A percentile compares a stretch with the other conserved stretches of the same genome.
Evolutionary conservation across 2,797 vertebrate genomes (phyloP).

Genomic region (Tenualosa ilisha): DNA sequence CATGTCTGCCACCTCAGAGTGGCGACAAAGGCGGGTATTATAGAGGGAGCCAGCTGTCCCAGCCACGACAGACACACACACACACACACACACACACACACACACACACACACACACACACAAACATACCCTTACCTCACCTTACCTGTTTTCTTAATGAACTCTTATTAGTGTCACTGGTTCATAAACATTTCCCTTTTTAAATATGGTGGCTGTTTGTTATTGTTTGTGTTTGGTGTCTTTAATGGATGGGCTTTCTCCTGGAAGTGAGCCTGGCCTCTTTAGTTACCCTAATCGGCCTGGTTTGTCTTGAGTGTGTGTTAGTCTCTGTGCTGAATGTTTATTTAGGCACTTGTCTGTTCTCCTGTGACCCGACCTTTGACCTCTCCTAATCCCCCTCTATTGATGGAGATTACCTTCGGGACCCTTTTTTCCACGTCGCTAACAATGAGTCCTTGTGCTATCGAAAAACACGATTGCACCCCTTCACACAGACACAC

Average conservation of each 20-base stretch:
- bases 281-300: not conserved
- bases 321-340: not conserved
- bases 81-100: constrained; percentile 22
- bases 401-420: constrained; percentile 23
- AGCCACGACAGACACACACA: not conserved
- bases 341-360: constrained; percentile 13
- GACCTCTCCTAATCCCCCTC: not conserved
- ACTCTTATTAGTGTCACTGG: not conserved
- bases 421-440: constrained; percentile 20
- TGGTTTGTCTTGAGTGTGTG: not conserved
- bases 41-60: constrained; percentile 46
- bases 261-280: not conserved
- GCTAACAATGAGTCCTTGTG: constrained; percentile 21
- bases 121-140: constrained; percentile 8
- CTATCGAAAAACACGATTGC: constrained; percentile 15
- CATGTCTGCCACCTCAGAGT: constrained; percentile 71
- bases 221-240: constrained; percentile 3
- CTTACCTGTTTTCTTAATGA: not conserved
- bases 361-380: constrained; percentile 5
- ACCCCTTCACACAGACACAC: not conserved
- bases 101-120: not conserved
- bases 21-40: constrained; percentile 70
- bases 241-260: constrained; percentile 5
- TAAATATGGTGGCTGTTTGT: not conserved
- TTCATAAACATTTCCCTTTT: not conserved